phyloP scores from a whole-genome alignment of 2,888 invertebrate genomes.

The Epistrophe grossulariae region DNA sequence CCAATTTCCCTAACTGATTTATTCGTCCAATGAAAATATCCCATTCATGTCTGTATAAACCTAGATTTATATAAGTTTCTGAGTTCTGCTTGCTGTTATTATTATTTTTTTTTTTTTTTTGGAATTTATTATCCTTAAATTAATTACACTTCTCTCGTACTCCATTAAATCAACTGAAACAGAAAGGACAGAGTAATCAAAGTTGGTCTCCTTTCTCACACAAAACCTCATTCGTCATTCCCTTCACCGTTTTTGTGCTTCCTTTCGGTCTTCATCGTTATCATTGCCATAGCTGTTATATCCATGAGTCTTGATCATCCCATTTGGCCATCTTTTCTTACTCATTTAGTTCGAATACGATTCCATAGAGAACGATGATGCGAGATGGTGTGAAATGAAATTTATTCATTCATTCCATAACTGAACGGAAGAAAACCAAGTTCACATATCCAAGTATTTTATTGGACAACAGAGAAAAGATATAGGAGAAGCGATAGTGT shows the following conservation, averaged over 20 bases:
- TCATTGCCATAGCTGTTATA: slow-evolving; percentile 53
- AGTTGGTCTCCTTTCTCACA: slow-evolving; percentile 47
- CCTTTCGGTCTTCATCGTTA: slow-evolving; percentile 21
- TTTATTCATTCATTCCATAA: slow-evolving; percentile 44
- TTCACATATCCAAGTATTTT: slow-evolving; percentile 45
- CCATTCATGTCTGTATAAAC: slow-evolving; percentile 41
- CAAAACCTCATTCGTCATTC: slow-evolving; percentile 11
- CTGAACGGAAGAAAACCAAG: slow-evolving; percentile 20
- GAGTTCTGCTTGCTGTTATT: neutral
- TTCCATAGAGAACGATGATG: slow-evolving; percentile 51
- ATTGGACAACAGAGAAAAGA: neutral
- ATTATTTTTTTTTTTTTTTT: neutral
- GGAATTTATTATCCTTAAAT: slow-evolving; percentile 72
- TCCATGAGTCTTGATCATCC: slow-evolving; percentile 46
- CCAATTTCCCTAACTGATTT: slow-evolving; percentile 59
- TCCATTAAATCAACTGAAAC: slow-evolving; percentile 71
- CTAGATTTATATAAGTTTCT: slow-evolving; percentile 15
- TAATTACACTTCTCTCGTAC: slow-evolving; percentile 69
- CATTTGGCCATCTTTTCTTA: slow-evolving; percentile 50
- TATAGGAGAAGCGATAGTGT: no score
- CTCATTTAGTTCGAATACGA: slow-evolving; percentile 58
- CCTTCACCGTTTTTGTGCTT: neutral
- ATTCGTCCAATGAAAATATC: slow-evolving; percentile 55
- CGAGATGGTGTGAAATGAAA: slow-evolving; percentile 63
- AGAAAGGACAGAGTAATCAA: slow-evolving; percentile 70